These are phyloP conservation scores for Sinhomidia bicolor DNA, from an alignment of 2,888 invertebrate species.

Conservation along the genomic window DNA sequence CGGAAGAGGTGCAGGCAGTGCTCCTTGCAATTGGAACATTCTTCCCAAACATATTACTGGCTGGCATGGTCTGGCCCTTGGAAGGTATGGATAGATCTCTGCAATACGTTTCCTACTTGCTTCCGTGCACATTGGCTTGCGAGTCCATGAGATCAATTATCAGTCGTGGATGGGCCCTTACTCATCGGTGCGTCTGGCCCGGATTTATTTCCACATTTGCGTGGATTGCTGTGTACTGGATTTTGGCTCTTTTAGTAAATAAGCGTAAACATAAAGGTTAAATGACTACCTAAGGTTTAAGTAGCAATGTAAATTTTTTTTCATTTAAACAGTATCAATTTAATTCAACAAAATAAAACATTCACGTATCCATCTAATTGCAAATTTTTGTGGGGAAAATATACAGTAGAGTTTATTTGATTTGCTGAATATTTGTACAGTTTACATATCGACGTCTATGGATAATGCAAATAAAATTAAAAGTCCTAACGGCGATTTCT, in stretches of 20 bases:
- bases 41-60: constrained; percentile 69
- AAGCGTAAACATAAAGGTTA: constrained; percentile 42
- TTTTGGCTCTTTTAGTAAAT: constrained; percentile 48
- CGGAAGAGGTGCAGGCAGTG: constrained; percentile 94
- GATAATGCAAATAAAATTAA: too few species aligned
- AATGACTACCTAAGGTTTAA: too few species aligned
- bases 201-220: constrained; percentile 65
- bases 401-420: too few species aligned
- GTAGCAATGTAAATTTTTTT: background rate
- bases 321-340: background rate
- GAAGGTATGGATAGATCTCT: constrained; percentile 89
- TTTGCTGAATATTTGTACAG: too few species aligned
- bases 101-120: constrained; percentile 83
- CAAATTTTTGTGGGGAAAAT: too few species aligned
- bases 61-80: constrained; percentile 71
- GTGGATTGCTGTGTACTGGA: constrained; percentile 73
- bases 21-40: constrained; percentile 83
- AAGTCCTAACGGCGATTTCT: too few species aligned
- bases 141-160: constrained; percentile 73
- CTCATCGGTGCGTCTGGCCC: constrained; percentile 68
- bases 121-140: constrained; percentile 70
- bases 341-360: background rate
- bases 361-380: background rate
- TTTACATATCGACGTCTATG: too few species aligned
- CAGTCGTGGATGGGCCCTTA: constrained; percentile 62